Evolutionary conservation across 2,888 invertebrate species (phyloP), one percentile per base, ranked within the genome.

Genomic region (Pterobdella sp.): DNA sequence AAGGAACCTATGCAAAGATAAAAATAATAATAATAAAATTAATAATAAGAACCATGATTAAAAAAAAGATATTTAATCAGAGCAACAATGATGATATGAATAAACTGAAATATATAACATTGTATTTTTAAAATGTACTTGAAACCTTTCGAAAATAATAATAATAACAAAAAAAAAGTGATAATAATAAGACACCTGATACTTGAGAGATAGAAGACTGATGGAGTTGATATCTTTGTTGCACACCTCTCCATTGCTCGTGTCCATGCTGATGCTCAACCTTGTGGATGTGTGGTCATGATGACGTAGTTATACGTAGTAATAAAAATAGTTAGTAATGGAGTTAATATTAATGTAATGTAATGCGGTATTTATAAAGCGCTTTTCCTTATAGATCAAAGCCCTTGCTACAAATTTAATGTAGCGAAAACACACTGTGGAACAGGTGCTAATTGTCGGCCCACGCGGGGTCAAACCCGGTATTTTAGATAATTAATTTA

Each of bases 1-100:
- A 56, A 4, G 60, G 60, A 56, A 56, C 60, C 60, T 56, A 18
- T 56, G 60, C 56, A 32, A 18, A n/a, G n/a, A 31, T 37, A 29
- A 31, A n/a, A 29, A 4, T 68, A 68, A 14, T 66, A 63, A n/a
- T 63, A 63, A n/a, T 63, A 63, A 63, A 14, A 63, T 7, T 63
- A 63, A n/a, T 63, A 63, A n/a, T 63, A 63, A n/a, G 7, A 63
- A n/a, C n/a, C 7, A 14, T 63, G n/a, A n/a, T 63, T 14, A 63
- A 29, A 63, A n/a, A 14, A 63, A n/a, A 14, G 63, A n/a, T 29
- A 63, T 7, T 63, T 63, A 63, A 26, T 63, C 7, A 10, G 7
- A 63, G n/a, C 26, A 63, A 10, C 26, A 63, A 10, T 29, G 31
- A 10, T 29, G 31, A 14, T 29, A 63, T 63, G 7, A 63, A 29